Conservation (phyloP, 35 echinoderm and acorn worm species). For the Chiridota heheva region DNA sequence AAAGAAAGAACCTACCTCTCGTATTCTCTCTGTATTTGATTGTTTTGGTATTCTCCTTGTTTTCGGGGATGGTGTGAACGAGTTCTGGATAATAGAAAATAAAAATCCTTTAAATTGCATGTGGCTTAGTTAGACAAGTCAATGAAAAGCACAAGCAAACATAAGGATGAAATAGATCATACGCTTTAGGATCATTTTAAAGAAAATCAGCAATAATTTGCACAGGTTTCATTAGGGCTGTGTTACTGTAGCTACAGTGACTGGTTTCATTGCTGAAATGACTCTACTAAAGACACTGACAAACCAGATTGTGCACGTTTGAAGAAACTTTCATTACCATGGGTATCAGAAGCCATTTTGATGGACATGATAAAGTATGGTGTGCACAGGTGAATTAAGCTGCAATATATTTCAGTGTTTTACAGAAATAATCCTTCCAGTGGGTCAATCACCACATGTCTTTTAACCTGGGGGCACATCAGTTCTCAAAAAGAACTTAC, state of each 20-base stretch:
- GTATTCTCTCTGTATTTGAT: conserved; percentile 90
- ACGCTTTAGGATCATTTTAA: not conserved
- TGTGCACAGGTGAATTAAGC: no score
- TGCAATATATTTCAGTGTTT: no score
- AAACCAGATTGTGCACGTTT: no score
- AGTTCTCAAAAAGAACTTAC: no score
- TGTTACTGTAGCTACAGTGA: not conserved
- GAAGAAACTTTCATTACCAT: no score
- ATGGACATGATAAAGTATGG: no score
- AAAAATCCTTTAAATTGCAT: not conserved
- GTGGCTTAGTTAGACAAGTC: not conserved
- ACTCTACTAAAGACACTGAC: no score
- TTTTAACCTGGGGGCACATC: no score
- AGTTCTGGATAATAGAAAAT: conserved; percentile 9
- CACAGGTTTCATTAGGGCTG: not conserved
- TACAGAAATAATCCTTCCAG: no score
- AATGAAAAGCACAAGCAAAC: not conserved
- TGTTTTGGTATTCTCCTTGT: conserved; percentile 64
- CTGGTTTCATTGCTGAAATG: not conserved
- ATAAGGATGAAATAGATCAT: not conserved
- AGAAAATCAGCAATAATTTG: not conserved
- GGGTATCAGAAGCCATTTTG: no score
- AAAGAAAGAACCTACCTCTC: conserved; percentile 53
- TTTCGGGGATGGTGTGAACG: conserved; percentile 73
- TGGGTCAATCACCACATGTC: no score